phyloP scores from a whole-genome alignment of 2,797 vertebrate genomes.

The Alfaro cultratus region DNA sequence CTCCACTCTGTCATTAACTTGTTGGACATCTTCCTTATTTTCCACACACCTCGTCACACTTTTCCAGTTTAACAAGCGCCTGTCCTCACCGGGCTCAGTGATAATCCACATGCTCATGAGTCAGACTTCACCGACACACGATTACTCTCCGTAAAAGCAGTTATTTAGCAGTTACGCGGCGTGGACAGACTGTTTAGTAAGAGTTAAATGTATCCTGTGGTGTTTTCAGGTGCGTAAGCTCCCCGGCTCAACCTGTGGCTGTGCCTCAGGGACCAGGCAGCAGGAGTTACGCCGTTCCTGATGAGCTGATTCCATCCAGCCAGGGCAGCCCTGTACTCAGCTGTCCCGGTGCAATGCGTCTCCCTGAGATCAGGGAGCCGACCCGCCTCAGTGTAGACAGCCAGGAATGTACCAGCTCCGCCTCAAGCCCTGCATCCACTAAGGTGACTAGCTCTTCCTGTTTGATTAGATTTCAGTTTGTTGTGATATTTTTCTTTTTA shows the following conservation, averaged over 20 bases:
- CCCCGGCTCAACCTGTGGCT: constrained; percentile 8
- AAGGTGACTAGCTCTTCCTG: constrained; percentile 55
- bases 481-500: neutral
- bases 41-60: neutral
- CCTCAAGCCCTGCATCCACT: constrained; percentile 57
- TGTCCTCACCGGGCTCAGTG: constrained; percentile 12
- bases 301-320: constrained; percentile 71
- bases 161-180: neutral
- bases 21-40: neutral
- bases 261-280: constrained; percentile 16
- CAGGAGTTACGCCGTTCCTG: neutral
- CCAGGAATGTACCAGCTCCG: constrained; percentile 2
- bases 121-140: constrained; percentile 10
- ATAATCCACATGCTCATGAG: constrained; percentile 15
- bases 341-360: constrained; percentile 26
- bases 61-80: constrained; percentile 4
- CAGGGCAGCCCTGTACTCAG: constrained; percentile 72
- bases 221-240: constrained; percentile 53
- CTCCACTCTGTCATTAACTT: neutral
- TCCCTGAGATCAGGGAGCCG: constrained; percentile 6
- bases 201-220: constrained; percentile 9
- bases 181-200: neutral
- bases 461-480: neutral
- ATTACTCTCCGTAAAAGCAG: neutral
- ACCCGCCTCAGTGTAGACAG: neutral